Base-by-base conservation (phyloP, 92 coral and sea anemone genomes). In the Pocillopora meandrina region DNA sequence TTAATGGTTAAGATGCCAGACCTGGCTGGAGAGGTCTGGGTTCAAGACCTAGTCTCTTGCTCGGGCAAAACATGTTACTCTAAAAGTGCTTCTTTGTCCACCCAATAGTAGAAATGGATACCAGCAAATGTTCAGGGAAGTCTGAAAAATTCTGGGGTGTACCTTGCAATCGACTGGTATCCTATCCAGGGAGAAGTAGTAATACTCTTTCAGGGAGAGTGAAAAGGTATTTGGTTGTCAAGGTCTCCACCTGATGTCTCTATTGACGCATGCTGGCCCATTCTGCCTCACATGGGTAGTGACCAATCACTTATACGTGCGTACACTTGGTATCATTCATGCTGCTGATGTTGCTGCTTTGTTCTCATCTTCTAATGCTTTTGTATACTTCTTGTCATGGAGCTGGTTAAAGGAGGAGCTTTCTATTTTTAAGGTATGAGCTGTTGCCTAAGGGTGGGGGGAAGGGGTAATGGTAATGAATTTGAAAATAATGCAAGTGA, bases 281-380 rank as follows among this genome's bases (percentile, higher is more conserved):
- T 95, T 95, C 82, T 93, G 92, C 16, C 19, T 92, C 14, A 66
- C 92, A 26, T 95, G 98, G 98, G 77, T 91, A 86, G 55, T 87
- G 14, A 88, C 94, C 1, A 95, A 92, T 89, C 92, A 92, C 36
- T 15, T 85, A 79, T 95, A 86, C 79, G 85, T 91, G 12, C 82
- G 95, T 70, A 92, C 98, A 0, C 90, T 95, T 57, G 93, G 94
- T 42, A 89, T 86, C 10, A 89, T 95, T 61, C 84, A 83, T 56
- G 94, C 98, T 15, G 93, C 98, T 23, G 98, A 95, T 61, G 95
- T 95, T 61, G 92, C 98, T 2, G 98, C 98, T 2, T 77, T 95
- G 63, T 95, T 92, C 74, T 92, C 95, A 20, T 92, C 95, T 15
- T 88, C 89, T 17, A 93, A 84, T 67, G 98, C 98, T 17, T 95